Evolutionary conservation across 2,113 vertebrate genomes (phyloP).

Genomic region (Ciconia boyciana): DNA sequence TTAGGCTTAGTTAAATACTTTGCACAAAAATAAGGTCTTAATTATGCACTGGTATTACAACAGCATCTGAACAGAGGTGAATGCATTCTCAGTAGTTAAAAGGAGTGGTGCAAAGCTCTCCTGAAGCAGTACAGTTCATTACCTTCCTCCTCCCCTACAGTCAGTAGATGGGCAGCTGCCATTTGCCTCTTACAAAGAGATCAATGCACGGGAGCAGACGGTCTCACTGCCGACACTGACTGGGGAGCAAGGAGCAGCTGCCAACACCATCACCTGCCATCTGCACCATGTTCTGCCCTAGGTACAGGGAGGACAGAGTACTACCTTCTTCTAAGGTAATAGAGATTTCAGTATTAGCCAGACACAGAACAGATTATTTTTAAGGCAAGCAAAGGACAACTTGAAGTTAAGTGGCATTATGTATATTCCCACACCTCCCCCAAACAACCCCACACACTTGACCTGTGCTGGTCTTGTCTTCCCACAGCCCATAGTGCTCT

Average conservation of each 20-base stretch:
- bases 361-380: background rate
- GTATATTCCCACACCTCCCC: slow-evolving; percentile 20
- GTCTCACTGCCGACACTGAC: background rate
- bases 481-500: background rate
- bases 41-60: background rate
- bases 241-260: background rate
- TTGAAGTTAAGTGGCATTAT: slow-evolving; percentile 28
- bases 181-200: background rate
- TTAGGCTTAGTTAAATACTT: background rate
- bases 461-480: background rate
- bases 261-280: background rate
- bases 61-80: background rate
- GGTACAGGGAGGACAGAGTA: background rate
- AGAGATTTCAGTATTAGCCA: background rate
- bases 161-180: background rate
- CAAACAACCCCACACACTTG: background rate
- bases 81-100: background rate
- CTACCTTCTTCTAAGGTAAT: background rate
- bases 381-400: slow-evolving; percentile 18
- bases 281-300: background rate
- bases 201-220: rapidly evolving
- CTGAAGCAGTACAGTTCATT: rapidly evolving
- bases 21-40: background rate
- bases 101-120: background rate
- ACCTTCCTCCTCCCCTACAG: background rate